phyloP scores from a whole-genome alignment of 1,140 invertebrate genomes.

The Pristionchus pacificus region DNA sequence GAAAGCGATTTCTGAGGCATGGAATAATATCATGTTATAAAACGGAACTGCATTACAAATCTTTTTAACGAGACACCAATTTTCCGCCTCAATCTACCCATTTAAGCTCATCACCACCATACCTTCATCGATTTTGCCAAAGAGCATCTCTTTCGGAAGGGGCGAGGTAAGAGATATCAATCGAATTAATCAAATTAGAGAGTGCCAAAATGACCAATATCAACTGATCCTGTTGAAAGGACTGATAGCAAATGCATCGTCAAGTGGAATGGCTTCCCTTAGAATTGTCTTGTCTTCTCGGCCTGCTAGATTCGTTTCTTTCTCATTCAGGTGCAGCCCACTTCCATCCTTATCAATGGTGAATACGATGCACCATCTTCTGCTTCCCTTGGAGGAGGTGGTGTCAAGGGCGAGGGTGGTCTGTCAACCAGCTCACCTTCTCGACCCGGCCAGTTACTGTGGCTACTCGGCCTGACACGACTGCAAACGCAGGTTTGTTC shows the following conservation, averaged over 20 bases:
- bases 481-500: slow-evolving; percentile 96
- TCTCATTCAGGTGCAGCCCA: slow-evolving; percentile 52
- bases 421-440: slow-evolving; percentile 62
- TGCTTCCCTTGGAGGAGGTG: slow-evolving; percentile 1
- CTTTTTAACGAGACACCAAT: slow-evolving; percentile 18
- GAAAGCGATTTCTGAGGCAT: background rate
- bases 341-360: slow-evolving; percentile 53
- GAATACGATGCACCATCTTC: slow-evolving; percentile 52
- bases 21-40: background rate
- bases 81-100: background rate
- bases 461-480: slow-evolving; percentile 93
- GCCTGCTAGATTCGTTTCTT: slow-evolving; percentile 53
- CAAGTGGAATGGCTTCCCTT: no score
- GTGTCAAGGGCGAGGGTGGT: slow-evolving; percentile 31
- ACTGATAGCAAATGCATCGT: no score
- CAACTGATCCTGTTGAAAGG: no score
- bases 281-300: no score
- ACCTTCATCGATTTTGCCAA: slow-evolving; percentile 51
- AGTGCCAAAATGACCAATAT: no score
- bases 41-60: background rate
- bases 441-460: slow-evolving; percentile 92
- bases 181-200: no score
- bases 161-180: no score
- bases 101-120: slow-evolving; percentile 53
- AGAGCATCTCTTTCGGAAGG: slow-evolving; percentile 30